Evolutionary conservation across 2,888 invertebrate genomes (phyloP).

Genomic region (Drepana falcataria): DNA sequence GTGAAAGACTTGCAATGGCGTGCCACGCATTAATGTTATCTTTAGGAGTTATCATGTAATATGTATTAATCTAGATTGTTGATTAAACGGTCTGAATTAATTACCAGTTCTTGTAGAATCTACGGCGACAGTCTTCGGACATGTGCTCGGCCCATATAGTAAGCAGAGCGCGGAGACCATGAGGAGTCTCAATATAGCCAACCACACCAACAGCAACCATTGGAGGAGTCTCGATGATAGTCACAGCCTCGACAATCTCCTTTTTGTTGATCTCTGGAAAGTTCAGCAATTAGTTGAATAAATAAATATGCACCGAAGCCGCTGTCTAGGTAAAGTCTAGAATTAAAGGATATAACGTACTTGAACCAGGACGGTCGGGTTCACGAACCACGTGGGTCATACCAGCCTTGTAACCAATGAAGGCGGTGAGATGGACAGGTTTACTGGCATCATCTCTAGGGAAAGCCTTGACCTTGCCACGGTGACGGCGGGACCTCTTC

Average conservation of each 20-base stretch:
- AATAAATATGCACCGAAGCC: neutral
- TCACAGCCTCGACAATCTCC: conserved; percentile 99
- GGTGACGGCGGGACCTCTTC: conserved; percentile 96
- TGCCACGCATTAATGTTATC: too few species aligned
- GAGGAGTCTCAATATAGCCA: conserved; percentile 99
- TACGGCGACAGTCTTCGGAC: conserved; percentile 97
- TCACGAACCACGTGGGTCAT: conserved; percentile 99
- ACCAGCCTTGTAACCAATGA: conserved; percentile 99
- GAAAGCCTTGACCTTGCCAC: conserved; percentile 99
- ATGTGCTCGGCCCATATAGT: conserved; percentile 99
- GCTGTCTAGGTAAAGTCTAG: neutral
- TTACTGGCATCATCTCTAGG: conserved; percentile 98
- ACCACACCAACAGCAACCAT: conserved; percentile 98
- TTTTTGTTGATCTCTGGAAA: conserved; percentile 97
- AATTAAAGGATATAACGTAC: conserved; percentile 80
- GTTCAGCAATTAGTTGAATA: neutral
- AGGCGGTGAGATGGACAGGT: conserved; percentile 98
- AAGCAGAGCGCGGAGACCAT: conserved; percentile 95
- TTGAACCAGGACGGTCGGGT: conserved; percentile 98
- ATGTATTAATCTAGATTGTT: too few species aligned
- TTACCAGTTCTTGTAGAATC: conserved; percentile 99
- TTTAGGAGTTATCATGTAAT: too few species aligned
- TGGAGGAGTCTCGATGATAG: conserved; percentile 98
- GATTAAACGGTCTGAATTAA: conserved; percentile 13
- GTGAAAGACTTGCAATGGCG: too few species aligned